Percentiles rank a stretch among this genome's conserved stretches.
Evolutionary conservation across 2,888 invertebrate genomes (phyloP).

Genomic region (Apamea monoglypha): DNA sequence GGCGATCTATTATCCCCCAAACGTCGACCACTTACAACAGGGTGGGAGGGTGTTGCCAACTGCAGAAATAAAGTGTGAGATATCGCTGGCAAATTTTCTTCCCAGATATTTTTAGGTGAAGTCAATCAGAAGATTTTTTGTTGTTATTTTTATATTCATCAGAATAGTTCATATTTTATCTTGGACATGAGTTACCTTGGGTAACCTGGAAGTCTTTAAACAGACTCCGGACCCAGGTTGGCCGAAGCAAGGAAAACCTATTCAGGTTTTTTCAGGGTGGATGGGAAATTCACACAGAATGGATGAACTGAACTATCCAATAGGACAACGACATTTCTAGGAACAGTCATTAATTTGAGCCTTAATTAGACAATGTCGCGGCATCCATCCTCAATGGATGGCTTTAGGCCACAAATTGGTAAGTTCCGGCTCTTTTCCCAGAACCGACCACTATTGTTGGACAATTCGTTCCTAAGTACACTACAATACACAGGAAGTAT

Average conservation of each 20-base stretch:
- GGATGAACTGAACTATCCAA: neutral
- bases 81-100: slow-evolving; percentile 22
- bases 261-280: too few relatives aligned
- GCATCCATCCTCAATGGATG: slow-evolving; percentile 18
- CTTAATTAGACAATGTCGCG: slow-evolving; percentile 16
- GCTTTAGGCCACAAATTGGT: slow-evolving; percentile 22
- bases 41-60: slow-evolving; percentile 43
- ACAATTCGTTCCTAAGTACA: neutral
- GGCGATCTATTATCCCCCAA: slow-evolving; percentile 29
- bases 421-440: slow-evolving; percentile 11
- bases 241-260: too few relatives aligned
- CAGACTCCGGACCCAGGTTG: too few relatives aligned
- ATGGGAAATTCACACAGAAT: slow-evolving; percentile 19
- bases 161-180: neutral
- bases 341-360: slow-evolving; percentile 14
- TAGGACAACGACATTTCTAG: neutral
- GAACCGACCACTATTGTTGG: slow-evolving; percentile 12
- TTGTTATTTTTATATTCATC: neutral
- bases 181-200: too few relatives aligned
- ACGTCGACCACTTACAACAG: slow-evolving; percentile 16
- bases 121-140: neutral
- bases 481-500: slow-evolving; percentile 12
- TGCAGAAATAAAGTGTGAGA: slow-evolving; percentile 50
- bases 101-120: neutral
- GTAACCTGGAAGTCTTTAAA: too few relatives aligned